Conservation (phyloP, 2,797 vertebrate genomes). For the Sebastes umbrosus region DNA sequence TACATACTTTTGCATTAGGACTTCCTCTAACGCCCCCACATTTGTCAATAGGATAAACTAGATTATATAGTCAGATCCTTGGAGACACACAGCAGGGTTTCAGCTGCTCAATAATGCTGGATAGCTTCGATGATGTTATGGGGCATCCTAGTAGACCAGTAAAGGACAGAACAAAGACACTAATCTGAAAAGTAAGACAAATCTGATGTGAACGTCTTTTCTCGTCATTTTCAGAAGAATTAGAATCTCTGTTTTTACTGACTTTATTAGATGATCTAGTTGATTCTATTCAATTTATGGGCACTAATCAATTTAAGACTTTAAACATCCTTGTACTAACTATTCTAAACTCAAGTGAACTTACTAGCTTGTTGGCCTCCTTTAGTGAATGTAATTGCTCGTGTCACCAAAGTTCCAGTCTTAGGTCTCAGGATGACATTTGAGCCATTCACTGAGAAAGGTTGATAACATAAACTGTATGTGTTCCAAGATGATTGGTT, state of each 20-base stretch:
- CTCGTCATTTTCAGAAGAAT: neutral
- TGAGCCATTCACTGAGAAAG: neutral
- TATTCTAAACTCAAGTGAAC: neutral
- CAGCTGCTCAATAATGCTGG: neutral
- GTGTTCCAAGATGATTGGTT: neutral
- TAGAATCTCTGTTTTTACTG: no score
- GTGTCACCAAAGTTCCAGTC: neutral
- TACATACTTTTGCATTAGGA: slow-evolving; percentile 38
- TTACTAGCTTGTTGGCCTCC: neutral
- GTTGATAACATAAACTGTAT: no score
- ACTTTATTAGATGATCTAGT: neutral
- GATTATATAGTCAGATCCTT: slow-evolving; percentile 8
- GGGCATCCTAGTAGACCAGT: neutral
- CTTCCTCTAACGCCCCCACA: slow-evolving; percentile 33
- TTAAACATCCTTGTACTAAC: neutral
- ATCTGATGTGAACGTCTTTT: no score
- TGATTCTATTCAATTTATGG: neutral
- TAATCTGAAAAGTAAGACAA: neutral
- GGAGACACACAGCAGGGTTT: neutral
- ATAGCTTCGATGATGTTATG: neutral
- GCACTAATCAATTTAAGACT: neutral
- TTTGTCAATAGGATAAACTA: slow-evolving; percentile 24
- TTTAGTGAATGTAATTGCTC: neutral
- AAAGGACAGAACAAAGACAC: neutral
- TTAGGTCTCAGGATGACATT: neutral